Conservation (phyloP, 2,113 vertebrate species). For the Mesembrinibis cayennensis region DNA sequence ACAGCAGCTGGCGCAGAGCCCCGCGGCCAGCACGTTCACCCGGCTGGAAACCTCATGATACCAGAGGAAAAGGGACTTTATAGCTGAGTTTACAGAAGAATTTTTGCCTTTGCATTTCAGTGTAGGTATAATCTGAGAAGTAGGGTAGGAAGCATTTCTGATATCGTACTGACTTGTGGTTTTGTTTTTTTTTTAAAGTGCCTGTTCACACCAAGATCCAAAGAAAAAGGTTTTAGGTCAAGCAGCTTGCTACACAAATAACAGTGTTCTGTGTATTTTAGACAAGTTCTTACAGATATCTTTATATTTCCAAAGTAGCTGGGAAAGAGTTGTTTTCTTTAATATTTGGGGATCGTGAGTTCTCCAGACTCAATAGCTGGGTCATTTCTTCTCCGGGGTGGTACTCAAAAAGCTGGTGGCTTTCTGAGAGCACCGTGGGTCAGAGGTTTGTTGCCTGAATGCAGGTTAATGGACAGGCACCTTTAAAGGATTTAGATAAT, state of each 20-base stretch:
- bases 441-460: not conserved
- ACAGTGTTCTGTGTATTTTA: not conserved
- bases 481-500: not conserved
- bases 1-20: constrained; percentile 24
- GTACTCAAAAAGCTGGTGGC: not conserved
- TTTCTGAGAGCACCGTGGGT: not conserved
- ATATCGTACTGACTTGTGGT: not conserved
- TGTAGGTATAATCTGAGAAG: not conserved
- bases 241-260: not conserved
- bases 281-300: not conserved
- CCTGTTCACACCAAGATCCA: not conserved
- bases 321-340: not conserved
- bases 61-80: not conserved
- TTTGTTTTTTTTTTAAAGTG: not conserved
- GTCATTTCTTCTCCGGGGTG: not conserved
- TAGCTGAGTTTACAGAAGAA: not conserved
- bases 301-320: not conserved
- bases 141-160: not conserved
- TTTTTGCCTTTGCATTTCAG: not conserved
- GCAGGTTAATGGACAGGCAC: not conserved
- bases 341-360: not conserved
- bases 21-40: not conserved
- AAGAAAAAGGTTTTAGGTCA: not conserved
- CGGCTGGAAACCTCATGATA: not conserved
- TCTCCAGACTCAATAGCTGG: not conserved